Percentiles rank a stretch among this genome's conserved stretches.
phyloP scores from a whole-genome alignment of 2,113 vertebrate species.

The Gallinago media region DNA sequence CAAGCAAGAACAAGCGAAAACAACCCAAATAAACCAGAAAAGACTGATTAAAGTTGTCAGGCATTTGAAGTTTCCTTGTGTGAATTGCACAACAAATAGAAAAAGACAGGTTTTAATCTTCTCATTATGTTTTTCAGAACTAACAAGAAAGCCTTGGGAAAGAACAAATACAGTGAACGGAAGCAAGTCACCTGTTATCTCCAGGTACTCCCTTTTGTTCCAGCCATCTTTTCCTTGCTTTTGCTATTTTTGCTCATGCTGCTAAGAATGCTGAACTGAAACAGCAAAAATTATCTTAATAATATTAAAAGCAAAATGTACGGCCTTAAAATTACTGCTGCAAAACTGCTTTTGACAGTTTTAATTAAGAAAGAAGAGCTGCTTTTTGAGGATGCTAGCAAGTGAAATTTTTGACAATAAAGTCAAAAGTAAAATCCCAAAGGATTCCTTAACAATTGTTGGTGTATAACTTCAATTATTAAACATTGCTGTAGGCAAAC shows the following conservation, averaged over 20 bases:
- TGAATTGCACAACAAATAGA: not conserved
- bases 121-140: constrained; percentile 81
- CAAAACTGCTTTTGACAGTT: not conserved
- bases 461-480: not conserved
- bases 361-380: not conserved
- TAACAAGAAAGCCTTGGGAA: constrained; percentile 98
- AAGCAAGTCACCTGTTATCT: constrained; percentile 98
- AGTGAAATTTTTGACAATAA: not conserved
- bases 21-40: not conserved
- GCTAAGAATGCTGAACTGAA: not conserved
- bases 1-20: not conserved
- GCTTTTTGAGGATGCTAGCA: not conserved
- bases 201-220: constrained; percentile 84
- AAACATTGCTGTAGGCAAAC: too few relatives aligned
- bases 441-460: not conserved
- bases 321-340: not conserved
- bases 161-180: constrained; percentile 96
- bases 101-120: not conserved
- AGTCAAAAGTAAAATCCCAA: not conserved
- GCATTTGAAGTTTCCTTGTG: not conserved
- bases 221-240: not conserved
- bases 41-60: not conserved
- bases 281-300: not conserved
- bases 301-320: not conserved
- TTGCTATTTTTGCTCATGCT: not conserved